Base-by-base conservation (phyloP, 2,797 vertebrate genomes). In the Poeciliopsis paucimaculata region DNA sequence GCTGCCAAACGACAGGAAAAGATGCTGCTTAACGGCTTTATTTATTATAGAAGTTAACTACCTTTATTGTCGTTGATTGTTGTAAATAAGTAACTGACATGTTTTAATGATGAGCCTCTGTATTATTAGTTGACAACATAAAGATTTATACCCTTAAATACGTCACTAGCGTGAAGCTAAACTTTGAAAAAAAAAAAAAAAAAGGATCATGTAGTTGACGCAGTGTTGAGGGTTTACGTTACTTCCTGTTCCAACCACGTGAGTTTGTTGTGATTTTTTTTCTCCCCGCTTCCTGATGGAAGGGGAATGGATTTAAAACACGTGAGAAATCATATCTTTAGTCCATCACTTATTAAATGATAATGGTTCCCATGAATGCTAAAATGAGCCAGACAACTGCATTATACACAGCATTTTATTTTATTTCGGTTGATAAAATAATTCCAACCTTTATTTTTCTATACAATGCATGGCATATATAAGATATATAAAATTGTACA, bases 201-300 rank as follows among this genome's bases (percentile, higher is more conserved):
- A 64, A 49, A 15, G 4, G 45, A n/a, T 72, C 39, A 28, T 79
- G 51, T 79, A 80, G 64, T 8, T 39, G 49, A 15, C 13, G 55
- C 88, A 88, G 83, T 77, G 55, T 86, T 71, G 3, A 4, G 1
- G 0, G 1, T 0, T 9, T 0, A 86, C 87, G 89, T 92, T 86
- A 94, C 83, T 84, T 92, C 86, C 87, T 0, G 16, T 76, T 55
- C 71, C 23, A 28, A 55, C 83, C 91, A 90, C 90, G 88, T 88
- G 87, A 85, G 68, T 92, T 93, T 93, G 90, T 93, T 93, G 45
- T 83, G 82, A 36, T 34, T 34, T 34, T n/a, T 86, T 76, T 74
- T 76, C 57, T 9, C 43, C 43, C 43, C 71, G 2, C 39, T 70
- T 70, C 62, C 31, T 13, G 4, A n/a, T 43, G 39, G 23, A 26